Evolutionary conservation across 2,888 invertebrate species (phyloP).

Genomic region (Melanostoma mellinum): DNA sequence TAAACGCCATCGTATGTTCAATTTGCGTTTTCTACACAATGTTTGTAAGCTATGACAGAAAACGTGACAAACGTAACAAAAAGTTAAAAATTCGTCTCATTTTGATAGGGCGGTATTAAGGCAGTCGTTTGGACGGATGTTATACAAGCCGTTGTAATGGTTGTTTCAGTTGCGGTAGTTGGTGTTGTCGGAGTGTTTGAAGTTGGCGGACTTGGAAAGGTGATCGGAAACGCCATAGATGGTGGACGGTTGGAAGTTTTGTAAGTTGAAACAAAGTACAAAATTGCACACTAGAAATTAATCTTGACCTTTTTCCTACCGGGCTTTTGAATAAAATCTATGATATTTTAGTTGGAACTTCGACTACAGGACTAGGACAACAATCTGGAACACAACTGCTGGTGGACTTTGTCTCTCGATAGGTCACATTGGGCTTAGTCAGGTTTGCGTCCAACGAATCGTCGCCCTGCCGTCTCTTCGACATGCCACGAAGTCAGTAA

Average conservation of each 20-base stretch:
- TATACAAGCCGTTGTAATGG: conserved; percentile 78
- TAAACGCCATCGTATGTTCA: conserved; percentile 82
- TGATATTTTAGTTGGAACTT: conserved; percentile 80
- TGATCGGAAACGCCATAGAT: conserved; percentile 75
- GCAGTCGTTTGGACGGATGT: conserved; percentile 82
- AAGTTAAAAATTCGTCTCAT: neutral
- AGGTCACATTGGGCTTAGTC: conserved; percentile 87
- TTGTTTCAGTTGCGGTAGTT: conserved; percentile 77
- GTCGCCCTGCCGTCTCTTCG: conserved; percentile 84
- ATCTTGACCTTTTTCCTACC: too few relatives aligned
- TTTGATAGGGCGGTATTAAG: conserved; percentile 79
- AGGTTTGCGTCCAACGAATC: conserved; percentile 88
- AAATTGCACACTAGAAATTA: neutral
- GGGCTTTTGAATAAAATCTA: too few relatives aligned
- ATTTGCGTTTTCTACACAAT: conserved; percentile 84
- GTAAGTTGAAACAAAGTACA: conserved; percentile 9
- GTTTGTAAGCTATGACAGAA: conserved; percentile 79
- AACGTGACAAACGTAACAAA: neutral
- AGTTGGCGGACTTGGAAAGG: conserved; percentile 77
- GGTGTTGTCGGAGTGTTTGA: conserved; percentile 77
- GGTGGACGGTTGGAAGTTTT: conserved; percentile 76
- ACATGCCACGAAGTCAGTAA: conserved; percentile 82
- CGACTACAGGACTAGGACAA: conserved; percentile 85
- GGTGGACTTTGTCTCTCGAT: conserved; percentile 85
- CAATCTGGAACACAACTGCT: conserved; percentile 84